Evolutionary conservation across 23 tunicate species (phyloP), one percentile per base, ranked within the genome.

Genomic region (Halocynthia aurantium): DNA sequence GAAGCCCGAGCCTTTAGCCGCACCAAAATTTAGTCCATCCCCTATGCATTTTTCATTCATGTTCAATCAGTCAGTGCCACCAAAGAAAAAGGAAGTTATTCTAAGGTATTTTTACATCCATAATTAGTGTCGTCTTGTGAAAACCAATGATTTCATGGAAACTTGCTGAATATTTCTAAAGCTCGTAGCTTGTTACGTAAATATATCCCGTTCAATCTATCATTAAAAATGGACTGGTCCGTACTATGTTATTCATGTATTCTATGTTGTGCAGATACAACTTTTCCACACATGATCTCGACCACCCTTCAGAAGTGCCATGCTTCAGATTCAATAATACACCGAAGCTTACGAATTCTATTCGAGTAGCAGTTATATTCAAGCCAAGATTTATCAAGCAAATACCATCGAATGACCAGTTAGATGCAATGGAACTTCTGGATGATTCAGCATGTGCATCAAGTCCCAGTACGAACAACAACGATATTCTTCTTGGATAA

Each of bases 261-360:
- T 55, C 31, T 56, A 21, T 17, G 21, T 18, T 22, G 21, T 68
- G 1, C 75, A 83, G 86, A 52, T 80, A 86, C 52, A 51, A 82
- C 21, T 84, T 92, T 74, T 7, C 65, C 6, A 70, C 81, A 12
- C 81, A 78, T 52, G 83, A 81, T 17, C 76, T 86, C 7, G 88
- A 83, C 44, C 77, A 80, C 54, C 98, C 98, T 7, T 80, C 98
- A 8, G 98, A 92, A 70, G 84, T 86, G 22, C 98, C 98, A 10
- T 92, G 92, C 70, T 84, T 91, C 52, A 62, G 75, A 19, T 92
- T 86, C 71, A 81, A 82, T 65, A 79, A 78, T 55, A 83, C 93
- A 5, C 62, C 77, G 10, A 71, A 88, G 18, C 50, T 78, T 17
- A 91, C 84, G 49, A 62, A 62, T 62, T 54, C 84, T 58, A 70